These are phyloP conservation scores for Chloroclysta siterata DNA, from an alignment of 2,888 invertebrate genomes.

Conservation along the genomic window DNA sequence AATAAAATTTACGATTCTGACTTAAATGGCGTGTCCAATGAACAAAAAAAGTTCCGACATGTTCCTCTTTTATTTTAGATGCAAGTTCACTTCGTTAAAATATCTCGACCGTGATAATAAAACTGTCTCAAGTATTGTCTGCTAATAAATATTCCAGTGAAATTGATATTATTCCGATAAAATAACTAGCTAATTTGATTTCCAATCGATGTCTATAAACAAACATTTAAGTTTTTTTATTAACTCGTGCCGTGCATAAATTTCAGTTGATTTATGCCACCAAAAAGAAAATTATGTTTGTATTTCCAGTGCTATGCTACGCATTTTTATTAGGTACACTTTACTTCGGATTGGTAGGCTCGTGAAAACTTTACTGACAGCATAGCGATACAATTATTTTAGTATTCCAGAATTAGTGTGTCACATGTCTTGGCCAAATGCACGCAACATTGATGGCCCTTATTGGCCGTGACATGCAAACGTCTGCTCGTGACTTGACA, in stretches of 20 bases:
- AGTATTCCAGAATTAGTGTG: constrained; percentile 72
- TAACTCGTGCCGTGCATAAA: constrained; percentile 39
- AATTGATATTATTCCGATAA: constrained; percentile 62
- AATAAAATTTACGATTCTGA: constrained; percentile 85
- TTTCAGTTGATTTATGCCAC: constrained; percentile 40
- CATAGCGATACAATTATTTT: constrained; percentile 54
- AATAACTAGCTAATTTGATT: constrained; percentile 52
- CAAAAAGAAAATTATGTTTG: constrained; percentile 20
- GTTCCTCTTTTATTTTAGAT: constrained; percentile 79
- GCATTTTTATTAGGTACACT: neutral
- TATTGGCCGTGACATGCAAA: constrained; percentile 78
- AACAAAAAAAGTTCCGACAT: constrained; percentile 77
- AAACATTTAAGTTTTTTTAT: constrained; percentile 46
- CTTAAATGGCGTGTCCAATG: constrained; percentile 82
- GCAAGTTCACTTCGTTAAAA: constrained; percentile 80
- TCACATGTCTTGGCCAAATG: constrained; percentile 75
- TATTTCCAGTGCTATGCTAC: neutral
- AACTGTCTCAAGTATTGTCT: constrained; percentile 69
- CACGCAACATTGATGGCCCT: constrained; percentile 78
- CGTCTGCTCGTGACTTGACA: constrained; percentile 59
- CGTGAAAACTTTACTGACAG: constrained; percentile 46
- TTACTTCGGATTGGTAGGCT: constrained; percentile 19
- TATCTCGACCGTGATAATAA: constrained; percentile 77
- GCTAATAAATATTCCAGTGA: constrained; percentile 68
- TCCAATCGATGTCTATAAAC: constrained; percentile 45